Conservation (phyloP, 2,797 vertebrate genomes). For the Adelosebastes latens region DNA sequence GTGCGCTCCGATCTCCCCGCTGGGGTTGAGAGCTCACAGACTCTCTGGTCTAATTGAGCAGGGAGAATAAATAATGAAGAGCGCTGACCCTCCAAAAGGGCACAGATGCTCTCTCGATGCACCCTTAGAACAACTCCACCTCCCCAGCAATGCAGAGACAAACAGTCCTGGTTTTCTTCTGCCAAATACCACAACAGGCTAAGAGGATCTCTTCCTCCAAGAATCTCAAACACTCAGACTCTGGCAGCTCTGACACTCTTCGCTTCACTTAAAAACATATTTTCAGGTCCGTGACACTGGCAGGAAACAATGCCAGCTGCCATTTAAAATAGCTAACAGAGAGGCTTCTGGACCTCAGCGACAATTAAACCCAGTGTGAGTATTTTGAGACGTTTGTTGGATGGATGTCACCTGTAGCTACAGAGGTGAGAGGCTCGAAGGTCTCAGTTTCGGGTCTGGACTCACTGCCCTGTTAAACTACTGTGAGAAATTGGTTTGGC, state of each 20-base stretch:
- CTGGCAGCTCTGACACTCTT: conserved; percentile 30
- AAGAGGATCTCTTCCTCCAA: conserved; percentile 21
- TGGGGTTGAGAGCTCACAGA: conserved; percentile 26
- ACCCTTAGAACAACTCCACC: background rate
- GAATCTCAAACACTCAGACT: conserved; percentile 48
- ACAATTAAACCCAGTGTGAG: conserved; percentile 7
- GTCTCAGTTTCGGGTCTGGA: conserved; percentile 37
- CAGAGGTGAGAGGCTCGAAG: conserved; percentile 30
- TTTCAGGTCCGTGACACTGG: conserved; percentile 47
- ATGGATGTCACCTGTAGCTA: conserved; percentile 38
- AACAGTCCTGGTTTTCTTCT: conserved; percentile 11
- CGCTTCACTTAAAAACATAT: conserved; percentile 35
- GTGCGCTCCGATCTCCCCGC: background rate
- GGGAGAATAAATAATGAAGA: conserved; percentile 36
- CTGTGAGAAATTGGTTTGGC: conserved; percentile 65
- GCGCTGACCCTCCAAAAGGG: conserved; percentile 1
- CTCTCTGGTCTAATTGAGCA: conserved; percentile 36
- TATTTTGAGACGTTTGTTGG: conserved; percentile 29
- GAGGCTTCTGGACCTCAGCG: conserved; percentile 12
- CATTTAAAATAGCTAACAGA: conserved; percentile 35
- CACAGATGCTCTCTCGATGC: conserved; percentile 18
- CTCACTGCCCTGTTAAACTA: conserved; percentile 18
- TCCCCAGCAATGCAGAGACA: background rate
- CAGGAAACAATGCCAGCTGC: conserved; percentile 46
- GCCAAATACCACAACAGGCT: conserved; percentile 26